phyloP scores from a whole-genome alignment of 2,797 vertebrate genomes.

The Hephaestus fuliginosus region DNA sequence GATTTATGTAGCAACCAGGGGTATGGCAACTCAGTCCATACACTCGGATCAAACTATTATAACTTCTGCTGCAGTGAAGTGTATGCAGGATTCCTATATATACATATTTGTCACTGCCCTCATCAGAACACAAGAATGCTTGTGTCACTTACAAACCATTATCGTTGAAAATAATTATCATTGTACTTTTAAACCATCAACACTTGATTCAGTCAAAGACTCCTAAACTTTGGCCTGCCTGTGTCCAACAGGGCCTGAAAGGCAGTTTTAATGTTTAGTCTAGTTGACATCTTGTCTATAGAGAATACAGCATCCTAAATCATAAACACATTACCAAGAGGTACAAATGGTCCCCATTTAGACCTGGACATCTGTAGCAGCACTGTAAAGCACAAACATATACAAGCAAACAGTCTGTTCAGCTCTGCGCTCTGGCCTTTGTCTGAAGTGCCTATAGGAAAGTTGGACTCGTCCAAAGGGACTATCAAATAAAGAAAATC shows the following conservation, averaged over 20 bases:
- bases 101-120: background rate
- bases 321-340: conserved; percentile 45
- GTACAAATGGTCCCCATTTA: conserved; percentile 30
- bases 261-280: background rate
- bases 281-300: conserved; percentile 5
- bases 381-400: conserved; percentile 12
- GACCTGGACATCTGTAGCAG: conserved; percentile 30
- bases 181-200: conserved; percentile 2
- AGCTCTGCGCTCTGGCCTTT: conserved; percentile 45
- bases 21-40: background rate
- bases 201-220: conserved; percentile 5
- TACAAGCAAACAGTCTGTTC: conserved; percentile 39
- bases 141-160: background rate
- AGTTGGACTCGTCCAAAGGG: conserved; percentile 46
- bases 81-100: background rate
- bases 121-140: background rate
- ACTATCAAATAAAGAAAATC: conserved; percentile 55
- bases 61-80: background rate
- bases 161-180: conserved; percentile 4
- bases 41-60: conserved; percentile 14
- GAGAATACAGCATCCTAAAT: conserved; percentile 26
- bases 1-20: conserved; percentile 23
- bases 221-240: background rate
- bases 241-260: conserved; percentile 1
- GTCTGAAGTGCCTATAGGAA: conserved; percentile 53